phyloP scores from a whole-genome alignment of 2,797 vertebrate species.

The Cetoscarus ocellatus region DNA sequence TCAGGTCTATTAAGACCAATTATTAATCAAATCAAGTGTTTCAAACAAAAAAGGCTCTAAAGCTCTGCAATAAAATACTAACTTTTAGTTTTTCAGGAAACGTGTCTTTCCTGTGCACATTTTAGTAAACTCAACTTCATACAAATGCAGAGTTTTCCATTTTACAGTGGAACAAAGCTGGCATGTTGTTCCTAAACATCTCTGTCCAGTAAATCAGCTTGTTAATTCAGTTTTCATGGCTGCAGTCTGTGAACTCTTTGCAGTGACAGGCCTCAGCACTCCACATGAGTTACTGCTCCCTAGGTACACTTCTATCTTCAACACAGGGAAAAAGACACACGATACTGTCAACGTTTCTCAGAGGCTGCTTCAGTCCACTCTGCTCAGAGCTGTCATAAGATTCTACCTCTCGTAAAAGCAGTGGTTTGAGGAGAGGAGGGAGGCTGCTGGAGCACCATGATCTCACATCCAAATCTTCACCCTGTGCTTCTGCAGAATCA shows the following conservation, averaged over 20 bases:
- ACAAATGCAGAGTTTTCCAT: slow-evolving; percentile 22
- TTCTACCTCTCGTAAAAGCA: slow-evolving; percentile 47
- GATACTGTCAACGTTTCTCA: slow-evolving; percentile 41
- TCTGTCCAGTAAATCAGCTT: slow-evolving; percentile 77
- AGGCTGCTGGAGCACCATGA: slow-evolving; percentile 52
- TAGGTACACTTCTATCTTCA: slow-evolving; percentile 73
- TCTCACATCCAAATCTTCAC: slow-evolving; percentile 68
- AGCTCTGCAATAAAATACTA: slow-evolving; percentile 3
- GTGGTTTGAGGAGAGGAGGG: slow-evolving; percentile 20
- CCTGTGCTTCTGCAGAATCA: slow-evolving; percentile 43
- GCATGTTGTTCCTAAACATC: slow-evolving; percentile 53
- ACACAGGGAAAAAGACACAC: slow-evolving; percentile 49
- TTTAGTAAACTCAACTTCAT: slow-evolving; percentile 21
- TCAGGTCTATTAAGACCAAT: slow-evolving; percentile 47
- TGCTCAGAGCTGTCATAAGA: slow-evolving; percentile 33
- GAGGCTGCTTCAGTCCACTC: slow-evolving; percentile 41
- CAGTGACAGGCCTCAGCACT: slow-evolving; percentile 78
- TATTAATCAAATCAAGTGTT: slow-evolving; percentile 26
- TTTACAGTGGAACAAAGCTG: slow-evolving; percentile 45
- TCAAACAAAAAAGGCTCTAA: slow-evolving; percentile 18
- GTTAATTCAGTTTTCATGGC: slow-evolving; percentile 82
- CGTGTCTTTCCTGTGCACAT: slow-evolving; percentile 5
- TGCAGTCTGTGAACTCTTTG: slow-evolving; percentile 74
- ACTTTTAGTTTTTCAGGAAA: not conserved
- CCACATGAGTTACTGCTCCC: slow-evolving; percentile 81